Percentiles rank a stretch among this genome's conserved stretches.
Conservation (phyloP, 2,113 vertebrate genomes). For the Pristiophorus japonicus region DNA sequence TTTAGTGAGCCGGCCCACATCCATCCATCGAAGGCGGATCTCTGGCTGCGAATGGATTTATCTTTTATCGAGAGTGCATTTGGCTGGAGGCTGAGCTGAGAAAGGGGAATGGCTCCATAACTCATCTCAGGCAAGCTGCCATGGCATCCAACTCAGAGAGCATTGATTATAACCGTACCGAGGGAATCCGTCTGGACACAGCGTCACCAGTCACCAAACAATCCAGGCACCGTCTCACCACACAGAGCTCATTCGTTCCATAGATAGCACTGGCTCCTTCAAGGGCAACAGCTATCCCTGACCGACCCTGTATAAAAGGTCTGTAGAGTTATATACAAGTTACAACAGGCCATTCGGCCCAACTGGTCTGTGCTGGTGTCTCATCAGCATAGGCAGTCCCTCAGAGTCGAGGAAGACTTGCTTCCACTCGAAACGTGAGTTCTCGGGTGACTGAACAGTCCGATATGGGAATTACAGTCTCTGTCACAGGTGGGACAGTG, state of each 20-base stretch:
- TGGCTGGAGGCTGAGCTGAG: conserved; percentile 51
- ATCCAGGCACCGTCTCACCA: conserved; percentile 36
- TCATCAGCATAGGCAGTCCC: no score
- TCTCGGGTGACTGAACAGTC: no score
- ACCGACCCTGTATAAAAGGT: not conserved
- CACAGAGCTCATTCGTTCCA: conserved; percentile 38
- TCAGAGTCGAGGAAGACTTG: no score
- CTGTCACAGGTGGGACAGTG: no score
- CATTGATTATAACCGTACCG: conserved; percentile 48
- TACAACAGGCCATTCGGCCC: not conserved
- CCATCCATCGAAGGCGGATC: conserved; percentile 44
- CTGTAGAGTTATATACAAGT: not conserved
- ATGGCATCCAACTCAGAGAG: conserved; percentile 46
- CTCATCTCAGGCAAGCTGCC: conserved; percentile 58
- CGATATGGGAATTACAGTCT: no score
- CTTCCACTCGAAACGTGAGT: no score
- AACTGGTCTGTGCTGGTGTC: not conserved
- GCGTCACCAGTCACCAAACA: conserved; percentile 50
- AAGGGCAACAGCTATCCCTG: not conserved
- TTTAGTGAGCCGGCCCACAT: conserved; percentile 52
- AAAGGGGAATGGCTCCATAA: conserved; percentile 61
- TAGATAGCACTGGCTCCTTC: no score
- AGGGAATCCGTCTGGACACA: conserved; percentile 51
- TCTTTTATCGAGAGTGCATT: conserved; percentile 54
- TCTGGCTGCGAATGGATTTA: conserved; percentile 45